Evolutionary conservation across 2,888 invertebrate genomes (phyloP).

Genomic region (Philhelius pedissequus): DNA sequence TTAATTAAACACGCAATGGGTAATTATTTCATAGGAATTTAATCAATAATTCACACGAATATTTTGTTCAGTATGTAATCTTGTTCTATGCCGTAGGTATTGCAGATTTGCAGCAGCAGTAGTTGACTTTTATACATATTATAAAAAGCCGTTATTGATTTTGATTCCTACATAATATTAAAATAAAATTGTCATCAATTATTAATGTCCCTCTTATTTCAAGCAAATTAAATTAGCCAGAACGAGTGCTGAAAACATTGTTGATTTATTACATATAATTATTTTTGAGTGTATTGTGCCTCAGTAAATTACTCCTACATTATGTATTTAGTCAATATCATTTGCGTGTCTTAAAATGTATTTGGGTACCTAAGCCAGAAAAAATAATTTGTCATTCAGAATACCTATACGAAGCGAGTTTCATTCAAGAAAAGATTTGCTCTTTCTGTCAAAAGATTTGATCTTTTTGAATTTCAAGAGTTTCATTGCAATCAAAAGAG

Average conservation of each 20-base stretch:
- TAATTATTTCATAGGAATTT: constrained; percentile 54
- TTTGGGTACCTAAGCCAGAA: no score
- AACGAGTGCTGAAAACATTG: neutral
- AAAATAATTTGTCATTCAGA: no score
- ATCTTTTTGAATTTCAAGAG: no score
- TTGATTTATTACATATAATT: neutral
- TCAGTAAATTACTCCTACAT: no score
- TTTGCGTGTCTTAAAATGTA: no score
- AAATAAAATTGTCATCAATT: constrained; percentile 10
- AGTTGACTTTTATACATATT: neutral
- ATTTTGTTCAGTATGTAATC: neutral
- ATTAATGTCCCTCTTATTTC: constrained; percentile 43
- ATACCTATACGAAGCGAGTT: no score
- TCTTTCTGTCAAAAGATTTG: no score
- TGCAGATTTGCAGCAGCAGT: neutral
- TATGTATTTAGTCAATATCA: no score
- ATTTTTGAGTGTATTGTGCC: no score
- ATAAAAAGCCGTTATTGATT: neutral
- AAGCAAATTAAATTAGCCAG: constrained; percentile 13
- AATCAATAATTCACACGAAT: constrained; percentile 44
- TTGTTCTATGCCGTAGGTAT: neutral
- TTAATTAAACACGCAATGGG: constrained; percentile 42
- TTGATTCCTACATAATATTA: neutral
- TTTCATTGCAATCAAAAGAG: no score
- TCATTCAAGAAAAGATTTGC: no score